phyloP scores from a whole-genome alignment of 2,888 invertebrate genomes.

The Byasa hedistus region DNA sequence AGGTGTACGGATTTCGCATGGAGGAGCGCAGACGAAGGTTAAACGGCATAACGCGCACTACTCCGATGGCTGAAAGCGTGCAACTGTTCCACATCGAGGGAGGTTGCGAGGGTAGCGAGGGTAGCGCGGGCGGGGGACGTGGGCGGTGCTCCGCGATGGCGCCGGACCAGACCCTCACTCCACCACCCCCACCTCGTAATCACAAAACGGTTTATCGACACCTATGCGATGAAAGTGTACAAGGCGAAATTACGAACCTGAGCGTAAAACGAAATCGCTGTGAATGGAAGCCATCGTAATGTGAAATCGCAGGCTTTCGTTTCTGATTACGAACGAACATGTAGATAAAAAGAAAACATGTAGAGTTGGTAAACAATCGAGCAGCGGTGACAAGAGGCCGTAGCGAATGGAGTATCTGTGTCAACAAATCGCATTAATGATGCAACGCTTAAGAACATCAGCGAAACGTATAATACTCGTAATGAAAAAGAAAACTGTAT shows the following conservation, averaged over 20 bases:
- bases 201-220: constrained; percentile 69
- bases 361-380: neutral
- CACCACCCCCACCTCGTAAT: constrained; percentile 62
- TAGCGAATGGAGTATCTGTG: constrained; percentile 1
- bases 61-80: constrained; percentile 30
- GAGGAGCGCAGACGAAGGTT: constrained; percentile 65
- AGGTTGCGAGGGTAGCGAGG: constrained; percentile 44
- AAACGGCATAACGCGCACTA: constrained; percentile 70
- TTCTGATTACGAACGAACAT: neutral
- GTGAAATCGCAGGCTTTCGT: constrained; percentile 29
- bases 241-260: constrained; percentile 40
- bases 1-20: constrained; percentile 69
- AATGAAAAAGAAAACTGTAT: neutral
- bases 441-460: constrained; percentile 3
- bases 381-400: neutral
- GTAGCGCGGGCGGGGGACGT: constrained; percentile 39
- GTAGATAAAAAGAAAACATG: neutral
- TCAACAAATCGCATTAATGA: constrained; percentile 15
- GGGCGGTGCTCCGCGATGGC: constrained; percentile 54
- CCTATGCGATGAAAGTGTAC: constrained; percentile 50
- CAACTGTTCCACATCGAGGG: constrained; percentile 48
- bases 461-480: neutral
- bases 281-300: constrained; percentile 21
- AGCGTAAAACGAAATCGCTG: constrained; percentile 23
- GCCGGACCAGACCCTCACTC: constrained; percentile 54